Evolutionary conservation across 2,797 vertebrate genomes (phyloP), one percentile per base, ranked within the genome.

Genomic region (Poeciliopsis infans): DNA sequence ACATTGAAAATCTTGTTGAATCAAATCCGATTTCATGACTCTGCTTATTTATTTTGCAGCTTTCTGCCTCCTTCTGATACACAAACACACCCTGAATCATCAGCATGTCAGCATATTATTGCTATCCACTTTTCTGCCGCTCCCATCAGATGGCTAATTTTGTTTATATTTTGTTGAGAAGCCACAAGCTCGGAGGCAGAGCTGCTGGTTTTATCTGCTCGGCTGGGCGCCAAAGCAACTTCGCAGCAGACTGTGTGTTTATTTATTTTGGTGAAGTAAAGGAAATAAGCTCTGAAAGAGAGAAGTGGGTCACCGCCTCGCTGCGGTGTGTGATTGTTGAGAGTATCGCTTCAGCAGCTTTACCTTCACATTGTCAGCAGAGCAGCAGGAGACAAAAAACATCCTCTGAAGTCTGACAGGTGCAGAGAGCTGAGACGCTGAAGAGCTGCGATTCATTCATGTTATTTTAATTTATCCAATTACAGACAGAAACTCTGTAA

Each of bases 221-320:
- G 36, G 79, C 79, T 78, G 74, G 81, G 57, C 33, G 68, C 75
- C 81, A 41, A 18, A 69, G 66, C 76, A 33, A 25, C 68, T 64
- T 78, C 3, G 8, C 20, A 49, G 43, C 3, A 69, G 20, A 78
- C 77, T 73, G 59, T n/a, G 49, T 79, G 79, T 82, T 83, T 74
- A 46, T 81, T 87, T 79, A 41, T 72, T 68, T 39, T 61, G 72
- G 69, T 72, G 51, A 41, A 51, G 83, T 28, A 75, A 77, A 80
- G 68, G 12, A 15, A 55, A 75, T 78, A 80, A 75, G 74, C 69
- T 81, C 15, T 73, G 80, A 78, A 79, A 51, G 82, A 85, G 80
- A 72, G 79, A 85, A 86, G 23, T 88, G 84, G 85, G 83, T 87
- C 85, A 79, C 43, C 61, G 80, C 43, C 76, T 74, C 76, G 31